These are phyloP conservation scores for Sebastes trivittatus DNA, from an alignment of 2,797 vertebrate genomes.

Conservation along the genomic window DNA sequence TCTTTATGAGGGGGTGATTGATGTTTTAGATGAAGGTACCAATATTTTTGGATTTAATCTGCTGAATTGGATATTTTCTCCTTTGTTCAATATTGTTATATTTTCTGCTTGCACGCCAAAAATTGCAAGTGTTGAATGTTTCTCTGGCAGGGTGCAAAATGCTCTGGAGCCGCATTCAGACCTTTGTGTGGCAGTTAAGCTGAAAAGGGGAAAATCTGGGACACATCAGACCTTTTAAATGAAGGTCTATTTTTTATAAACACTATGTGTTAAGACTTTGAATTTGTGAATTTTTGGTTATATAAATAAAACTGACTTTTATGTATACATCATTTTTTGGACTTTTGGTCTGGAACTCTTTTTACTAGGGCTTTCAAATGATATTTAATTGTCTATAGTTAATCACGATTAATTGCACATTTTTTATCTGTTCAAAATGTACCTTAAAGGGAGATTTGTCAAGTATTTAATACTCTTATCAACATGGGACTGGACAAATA, in stretches of 20 bases:
- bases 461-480: too few species aligned
- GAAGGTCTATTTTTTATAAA: neutral
- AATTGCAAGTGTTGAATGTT: constrained; percentile 22
- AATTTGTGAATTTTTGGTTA: neutral
- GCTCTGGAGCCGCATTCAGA: constrained; percentile 36
- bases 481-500: too few species aligned
- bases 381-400: too few species aligned
- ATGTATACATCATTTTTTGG: too few species aligned
- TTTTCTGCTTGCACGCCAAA: constrained; percentile 20
- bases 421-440: too few species aligned
- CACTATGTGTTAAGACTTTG: too few species aligned
- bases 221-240: constrained; percentile 23
- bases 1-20: constrained; percentile 10
- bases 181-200: constrained; percentile 3
- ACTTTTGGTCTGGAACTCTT: neutral
- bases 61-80: constrained; percentile 36
- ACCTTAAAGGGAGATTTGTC: too few species aligned
- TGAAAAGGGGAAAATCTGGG: constrained; percentile 32
- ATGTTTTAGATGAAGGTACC: constrained; percentile 39
- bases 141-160: constrained; percentile 29
- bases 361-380: neutral
- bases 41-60: constrained; percentile 63
- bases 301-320: neutral
- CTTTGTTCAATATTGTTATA: constrained; percentile 28
- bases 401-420: too few species aligned